Percentiles rank a stretch among this genome's conserved stretches.
These are phyloP conservation scores for Ferrisia virgata DNA, from an alignment of 2,888 invertebrate genomes.

Conservation along the genomic window DNA sequence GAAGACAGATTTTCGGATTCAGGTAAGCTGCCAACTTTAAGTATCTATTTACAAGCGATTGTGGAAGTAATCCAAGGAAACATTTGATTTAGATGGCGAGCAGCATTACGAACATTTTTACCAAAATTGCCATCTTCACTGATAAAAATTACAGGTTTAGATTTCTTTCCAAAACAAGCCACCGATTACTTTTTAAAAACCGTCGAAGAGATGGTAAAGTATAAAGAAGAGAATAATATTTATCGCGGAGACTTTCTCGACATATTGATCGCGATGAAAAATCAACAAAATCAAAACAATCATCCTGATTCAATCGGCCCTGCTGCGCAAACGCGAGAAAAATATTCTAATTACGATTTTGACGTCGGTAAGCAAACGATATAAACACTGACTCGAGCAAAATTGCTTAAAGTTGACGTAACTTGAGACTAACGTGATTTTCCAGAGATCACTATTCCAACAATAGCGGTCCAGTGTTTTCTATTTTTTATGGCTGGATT, in stretches of 20 bases:
- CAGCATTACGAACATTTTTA: neutral
- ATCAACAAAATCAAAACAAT: too few species aligned
- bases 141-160: neutral
- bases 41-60: neutral
- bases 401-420: too few species aligned
- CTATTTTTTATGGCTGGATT: slow-evolving; percentile 56
- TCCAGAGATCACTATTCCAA: slow-evolving; percentile 56
- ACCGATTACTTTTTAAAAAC: neutral
- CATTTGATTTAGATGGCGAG: neutral
- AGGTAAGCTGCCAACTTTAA: neutral
- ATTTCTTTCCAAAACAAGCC: neutral
- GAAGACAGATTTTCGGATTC: slow-evolving; percentile 47
- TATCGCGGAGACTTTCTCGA: neutral
- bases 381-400: too few species aligned
- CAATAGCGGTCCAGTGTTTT: too few species aligned
- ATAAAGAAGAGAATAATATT: neutral
- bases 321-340: too few species aligned
- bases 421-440: too few species aligned
- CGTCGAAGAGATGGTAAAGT: neutral
- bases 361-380: too few species aligned
- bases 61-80: too few species aligned
- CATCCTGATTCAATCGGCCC: too few species aligned
- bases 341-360: too few species aligned
- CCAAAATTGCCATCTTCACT: neutral
- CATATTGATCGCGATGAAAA: slow-evolving; percentile 37